Percentiles rank a stretch among this genome's conserved stretches.
phyloP scores from a whole-genome alignment of 2,888 invertebrate genomes.

The Aquatica leii region DNA sequence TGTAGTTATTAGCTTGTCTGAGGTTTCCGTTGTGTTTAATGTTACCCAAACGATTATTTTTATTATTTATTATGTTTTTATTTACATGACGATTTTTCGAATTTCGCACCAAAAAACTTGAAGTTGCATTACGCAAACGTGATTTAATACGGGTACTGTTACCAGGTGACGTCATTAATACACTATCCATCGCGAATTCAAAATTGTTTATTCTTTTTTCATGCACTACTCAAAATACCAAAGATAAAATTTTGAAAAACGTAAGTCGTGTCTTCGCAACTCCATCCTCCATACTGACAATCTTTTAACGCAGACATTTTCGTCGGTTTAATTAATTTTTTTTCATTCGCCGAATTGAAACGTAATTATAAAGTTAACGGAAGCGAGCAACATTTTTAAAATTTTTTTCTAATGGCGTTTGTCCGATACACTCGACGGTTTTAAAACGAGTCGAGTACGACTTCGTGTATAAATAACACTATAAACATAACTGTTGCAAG shows the following conservation, averaged over 20 bases:
- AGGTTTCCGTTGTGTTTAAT: slow-evolving; percentile 33
- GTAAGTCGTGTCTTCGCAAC: no score
- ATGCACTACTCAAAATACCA: no score
- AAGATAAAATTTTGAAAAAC: no score
- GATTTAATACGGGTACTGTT: slow-evolving; percentile 58
- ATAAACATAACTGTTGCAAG: slow-evolving; percentile 11
- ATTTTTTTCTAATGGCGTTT: not conserved
- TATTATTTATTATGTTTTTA: slow-evolving; percentile 35
- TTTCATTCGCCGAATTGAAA: no score
- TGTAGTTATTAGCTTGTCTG: slow-evolving; percentile 36
- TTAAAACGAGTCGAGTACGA: not conserved
- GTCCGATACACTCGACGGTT: not conserved
- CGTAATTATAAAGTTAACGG: no score
- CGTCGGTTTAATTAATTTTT: no score
- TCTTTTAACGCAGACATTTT: no score
- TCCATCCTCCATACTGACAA: no score
- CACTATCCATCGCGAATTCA: slow-evolving; percentile 62
- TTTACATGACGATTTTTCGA: slow-evolving; percentile 33
- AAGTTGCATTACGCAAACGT: slow-evolving; percentile 61
- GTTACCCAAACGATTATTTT: slow-evolving; percentile 32
- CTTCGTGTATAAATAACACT: no score
- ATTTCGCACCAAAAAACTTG: slow-evolving; percentile 40
- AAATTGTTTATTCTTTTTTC: not conserved
- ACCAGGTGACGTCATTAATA: slow-evolving; percentile 62
- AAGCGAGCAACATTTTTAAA: not conserved